Conservation (phyloP, 2,888 invertebrate species). For the Herminia tarsipennalis region DNA sequence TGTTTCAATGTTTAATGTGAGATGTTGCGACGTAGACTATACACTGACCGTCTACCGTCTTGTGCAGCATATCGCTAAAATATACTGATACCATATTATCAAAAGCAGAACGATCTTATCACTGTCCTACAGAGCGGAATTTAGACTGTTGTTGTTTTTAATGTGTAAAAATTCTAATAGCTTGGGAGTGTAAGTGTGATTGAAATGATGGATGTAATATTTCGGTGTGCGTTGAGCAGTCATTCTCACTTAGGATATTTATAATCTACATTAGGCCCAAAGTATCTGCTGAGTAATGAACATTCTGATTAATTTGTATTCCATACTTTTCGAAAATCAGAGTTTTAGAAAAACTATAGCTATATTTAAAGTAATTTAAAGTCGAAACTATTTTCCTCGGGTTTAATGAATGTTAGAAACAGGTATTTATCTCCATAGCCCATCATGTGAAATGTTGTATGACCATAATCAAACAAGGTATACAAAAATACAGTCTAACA, state of each 20-base stretch:
- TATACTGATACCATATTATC: conserved; percentile 48
- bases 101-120: conserved; percentile 48
- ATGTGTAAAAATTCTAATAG: conserved; percentile 55
- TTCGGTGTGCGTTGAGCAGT: conserved; percentile 41
- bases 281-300: too few species aligned
- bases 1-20: conserved; percentile 66
- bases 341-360: too few species aligned
- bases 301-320: too few species aligned
- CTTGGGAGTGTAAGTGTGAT: conserved; percentile 51
- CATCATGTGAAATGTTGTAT: too few species aligned
- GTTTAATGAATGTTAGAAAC: too few species aligned
- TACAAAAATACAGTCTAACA: too few species aligned
- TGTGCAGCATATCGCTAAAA: conserved; percentile 36
- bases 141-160: conserved; percentile 68
- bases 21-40: conserved; percentile 37
- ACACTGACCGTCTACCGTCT: conserved; percentile 20
- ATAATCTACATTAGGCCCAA: too few species aligned
- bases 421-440: too few species aligned
- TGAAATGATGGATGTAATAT: conserved; percentile 45
- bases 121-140: conserved; percentile 55
- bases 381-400: too few species aligned
- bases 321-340: too few species aligned
- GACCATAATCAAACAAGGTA: too few species aligned
- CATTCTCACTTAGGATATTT: background rate
- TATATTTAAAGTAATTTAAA: too few species aligned